Evolutionary conservation across 37 sponge, comb jelly and placozoan genomes (phyloP).

Genomic region (Cladorhizidae sp.): DNA sequence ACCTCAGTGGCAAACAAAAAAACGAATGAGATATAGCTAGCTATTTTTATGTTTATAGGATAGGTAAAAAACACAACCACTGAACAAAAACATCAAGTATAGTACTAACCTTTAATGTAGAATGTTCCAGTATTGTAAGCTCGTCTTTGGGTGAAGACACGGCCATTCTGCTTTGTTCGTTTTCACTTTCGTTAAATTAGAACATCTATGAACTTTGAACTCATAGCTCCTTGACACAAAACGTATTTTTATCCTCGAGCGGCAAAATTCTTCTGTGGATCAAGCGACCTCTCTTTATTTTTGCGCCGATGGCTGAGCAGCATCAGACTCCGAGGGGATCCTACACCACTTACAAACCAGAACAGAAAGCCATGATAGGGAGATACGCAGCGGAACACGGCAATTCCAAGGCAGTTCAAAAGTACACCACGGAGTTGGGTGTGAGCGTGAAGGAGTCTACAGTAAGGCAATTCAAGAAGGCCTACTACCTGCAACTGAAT

Average conservation of each 20-base stretch:
- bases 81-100: not conserved
- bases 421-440: constrained; percentile 19
- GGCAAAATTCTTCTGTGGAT: not conserved
- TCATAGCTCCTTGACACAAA: too few species aligned
- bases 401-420: constrained; percentile 7
- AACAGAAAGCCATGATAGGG: constrained; percentile 25
- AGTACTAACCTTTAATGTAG: constrained; percentile 76
- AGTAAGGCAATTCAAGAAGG: constrained; percentile 23
- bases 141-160: constrained; percentile 54
- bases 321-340: constrained; percentile 15
- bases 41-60: not conserved
- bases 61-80: not conserved
- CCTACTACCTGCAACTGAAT: constrained; percentile 18
- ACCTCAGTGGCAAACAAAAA: constrained; percentile 48
- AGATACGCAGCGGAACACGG: constrained; percentile 23
- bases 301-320: constrained; percentile 14
- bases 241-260: too few species aligned
- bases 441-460: constrained; percentile 12
- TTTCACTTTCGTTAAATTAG: constrained; percentile 1
- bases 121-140: constrained; percentile 70
- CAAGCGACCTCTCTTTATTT: not conserved
- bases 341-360: constrained; percentile 27
- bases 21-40: too few species aligned
- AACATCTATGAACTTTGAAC: not conserved
- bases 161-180: not conserved